Evolutionary conservation across 2,797 vertebrate genomes (phyloP).

Genomic region (Sparidentex hasta): DNA sequence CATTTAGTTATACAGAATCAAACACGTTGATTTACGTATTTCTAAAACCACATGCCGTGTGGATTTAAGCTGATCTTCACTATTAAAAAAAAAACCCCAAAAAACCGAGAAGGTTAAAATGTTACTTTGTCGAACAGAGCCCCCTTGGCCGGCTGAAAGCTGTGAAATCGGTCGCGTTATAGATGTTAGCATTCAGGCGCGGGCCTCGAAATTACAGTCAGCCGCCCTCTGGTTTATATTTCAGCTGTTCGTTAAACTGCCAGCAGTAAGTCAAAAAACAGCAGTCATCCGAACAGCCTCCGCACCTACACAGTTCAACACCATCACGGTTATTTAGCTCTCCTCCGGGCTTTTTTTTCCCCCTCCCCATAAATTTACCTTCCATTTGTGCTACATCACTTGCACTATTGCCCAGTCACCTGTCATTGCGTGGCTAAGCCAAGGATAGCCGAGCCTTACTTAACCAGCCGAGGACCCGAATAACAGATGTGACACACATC

Average conservation of each 20-base stretch:
- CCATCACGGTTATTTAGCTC: slow-evolving; percentile 69
- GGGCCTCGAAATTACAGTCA: slow-evolving; percentile 71
- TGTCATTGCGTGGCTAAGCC: slow-evolving; percentile 41
- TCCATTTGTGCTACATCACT: slow-evolving; percentile 74
- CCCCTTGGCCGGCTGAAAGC: slow-evolving; percentile 29
- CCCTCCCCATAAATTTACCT: slow-evolving; percentile 67
- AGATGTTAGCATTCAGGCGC: slow-evolving; percentile 53
- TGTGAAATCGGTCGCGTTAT: slow-evolving; percentile 66
- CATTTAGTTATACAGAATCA: slow-evolving; percentile 7
- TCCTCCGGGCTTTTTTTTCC: slow-evolving; percentile 63
- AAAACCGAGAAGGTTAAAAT: slow-evolving; percentile 38
- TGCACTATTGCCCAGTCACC: slow-evolving; percentile 59
- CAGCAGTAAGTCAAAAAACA: slow-evolving; percentile 80
- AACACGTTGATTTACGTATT: slow-evolving; percentile 17
- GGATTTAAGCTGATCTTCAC: slow-evolving; percentile 25
- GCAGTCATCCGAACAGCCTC: slow-evolving; percentile 64
- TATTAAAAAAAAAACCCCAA: no score
- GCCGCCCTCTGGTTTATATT: slow-evolving; percentile 78
- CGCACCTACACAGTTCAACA: slow-evolving; percentile 76
- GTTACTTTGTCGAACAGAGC: slow-evolving; percentile 44
- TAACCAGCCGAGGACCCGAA: slow-evolving; percentile 43
- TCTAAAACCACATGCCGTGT: slow-evolving; percentile 8
- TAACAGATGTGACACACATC: slow-evolving; percentile 51
- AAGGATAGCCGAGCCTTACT: slow-evolving; percentile 36
- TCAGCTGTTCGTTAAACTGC: slow-evolving; percentile 81